Base-by-base conservation (phyloP, 2,113 vertebrate genomes). In the Montifringilla adamsi region DNA sequence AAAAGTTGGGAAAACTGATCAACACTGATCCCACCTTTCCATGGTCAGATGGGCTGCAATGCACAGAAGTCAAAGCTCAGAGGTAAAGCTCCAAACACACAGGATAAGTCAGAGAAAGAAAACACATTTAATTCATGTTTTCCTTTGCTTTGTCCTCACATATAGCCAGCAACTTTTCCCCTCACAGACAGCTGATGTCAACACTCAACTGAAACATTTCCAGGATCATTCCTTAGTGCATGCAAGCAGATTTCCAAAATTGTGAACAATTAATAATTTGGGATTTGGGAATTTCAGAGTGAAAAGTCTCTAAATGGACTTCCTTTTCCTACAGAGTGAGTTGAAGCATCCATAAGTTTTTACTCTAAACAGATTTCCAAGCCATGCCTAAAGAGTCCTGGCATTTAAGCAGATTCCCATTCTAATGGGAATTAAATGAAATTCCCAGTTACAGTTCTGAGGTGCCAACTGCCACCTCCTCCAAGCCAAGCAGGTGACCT, bases 41-140 rank as follows among this genome's bases (percentile, higher is more conserved):
- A 3, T 8, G 21, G 73, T 33, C n/a, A 67, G 47, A 63, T 59
- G 41, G 43, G 35, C 3, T 41, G 50, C 53, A 73, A 2, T 8
- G 11, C 49, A 12, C 11, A 53, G 41, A 79, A 56, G 11, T 17
- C 35, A 80, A 60, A 44, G 39, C 77, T 49, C 39, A 53, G 20
- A 76, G 24, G 20, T 10, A 28, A 78, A 82, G 39, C 35, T 56
- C 13, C 39, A 67, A 30, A 70, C 30, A 22, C n/a, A 30, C 9
- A 77, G n/a, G 23, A 6, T 4, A 50, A 70, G 9, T 28, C 35
- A 82, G 31, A 76, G 44, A 41, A 11, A 64, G 12, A 77, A 64
- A 73, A 11, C n/a, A 44, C 33, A n/a, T 4, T 10, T 44, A 46
- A 41, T 24, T 37, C 4, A 15, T 0, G 0, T 24, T 28, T 31